Conservation (phyloP, 2,113 vertebrate genomes). For the Phylloscopus whistleri region DNA sequence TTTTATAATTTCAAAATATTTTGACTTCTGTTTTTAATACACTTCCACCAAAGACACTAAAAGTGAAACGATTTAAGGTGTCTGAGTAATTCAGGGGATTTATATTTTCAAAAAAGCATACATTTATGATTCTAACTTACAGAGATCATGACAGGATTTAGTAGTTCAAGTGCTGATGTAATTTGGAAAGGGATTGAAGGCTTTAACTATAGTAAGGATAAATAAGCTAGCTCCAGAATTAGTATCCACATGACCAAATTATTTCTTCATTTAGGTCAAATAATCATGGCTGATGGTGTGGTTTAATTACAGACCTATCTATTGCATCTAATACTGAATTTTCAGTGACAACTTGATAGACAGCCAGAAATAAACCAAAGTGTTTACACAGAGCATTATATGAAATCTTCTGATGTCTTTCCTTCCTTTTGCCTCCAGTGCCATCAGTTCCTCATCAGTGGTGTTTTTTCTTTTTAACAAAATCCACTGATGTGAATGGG, state of each 20-base stretch:
- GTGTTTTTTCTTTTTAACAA: neutral
- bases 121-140: neutral
- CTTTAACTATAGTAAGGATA: neutral
- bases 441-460: neutral
- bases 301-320: neutral
- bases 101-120: neutral
- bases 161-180: neutral
- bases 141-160: neutral
- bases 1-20: constrained; percentile 25
- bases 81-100: neutral
- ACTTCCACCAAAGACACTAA: neutral
- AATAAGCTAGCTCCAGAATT: neutral
- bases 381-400: neutral
- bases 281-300: neutral
- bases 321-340: neutral
- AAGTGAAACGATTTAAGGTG: neutral
- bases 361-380: neutral
- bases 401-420: neutral
- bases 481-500: neutral
- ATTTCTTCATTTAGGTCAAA: neutral
- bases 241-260: neutral
- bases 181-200: neutral
- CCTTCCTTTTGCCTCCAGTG: neutral
- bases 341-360: neutral
- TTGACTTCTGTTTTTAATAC: neutral